A percentile compares a stretch with the other conserved stretches of the same genome.
phyloP scores from a whole-genome alignment of 2,797 vertebrate species.

The Bufotes viridis region DNA sequence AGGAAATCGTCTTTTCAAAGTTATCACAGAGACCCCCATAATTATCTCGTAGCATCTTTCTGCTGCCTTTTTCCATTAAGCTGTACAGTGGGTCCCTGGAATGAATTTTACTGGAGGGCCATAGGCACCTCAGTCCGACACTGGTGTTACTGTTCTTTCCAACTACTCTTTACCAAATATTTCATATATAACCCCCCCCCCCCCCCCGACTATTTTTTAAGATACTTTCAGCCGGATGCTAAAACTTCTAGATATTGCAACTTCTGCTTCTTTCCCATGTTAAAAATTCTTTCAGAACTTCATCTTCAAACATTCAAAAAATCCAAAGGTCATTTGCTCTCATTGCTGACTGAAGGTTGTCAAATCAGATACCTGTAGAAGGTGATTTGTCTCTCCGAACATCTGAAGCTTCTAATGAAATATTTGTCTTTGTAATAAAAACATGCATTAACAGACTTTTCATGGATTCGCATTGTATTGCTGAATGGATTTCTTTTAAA shows the following conservation, averaged over 20 bases:
- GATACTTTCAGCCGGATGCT: not conserved
- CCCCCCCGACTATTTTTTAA: not conserved
- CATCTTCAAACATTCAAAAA: slow-evolving; percentile 22
- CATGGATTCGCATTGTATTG: not conserved
- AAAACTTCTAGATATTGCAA: not conserved
- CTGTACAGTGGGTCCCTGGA: too few species aligned
- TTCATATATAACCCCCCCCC: not conserved
- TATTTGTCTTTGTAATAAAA: not conserved
- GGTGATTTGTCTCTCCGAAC: not conserved
- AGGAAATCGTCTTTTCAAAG: too few species aligned
- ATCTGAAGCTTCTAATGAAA: not conserved
- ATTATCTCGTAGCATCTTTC: too few species aligned
- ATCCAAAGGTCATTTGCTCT: not conserved
- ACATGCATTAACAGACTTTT: not conserved
- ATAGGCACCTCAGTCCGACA: too few species aligned
- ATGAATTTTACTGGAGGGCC: too few species aligned
- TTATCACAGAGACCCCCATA: too few species aligned
- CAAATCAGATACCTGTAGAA: not conserved
- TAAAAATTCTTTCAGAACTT: slow-evolving; percentile 24
- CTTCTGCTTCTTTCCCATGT: slow-evolving; percentile 6
- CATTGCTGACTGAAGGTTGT: not conserved
- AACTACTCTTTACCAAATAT: not conserved
- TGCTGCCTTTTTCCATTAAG: too few species aligned
- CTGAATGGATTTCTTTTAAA: not conserved
- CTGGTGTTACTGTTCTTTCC: not conserved